Conservation (phyloP, 1,140 invertebrate genomes). For the Probaryconus sp. region DNA sequence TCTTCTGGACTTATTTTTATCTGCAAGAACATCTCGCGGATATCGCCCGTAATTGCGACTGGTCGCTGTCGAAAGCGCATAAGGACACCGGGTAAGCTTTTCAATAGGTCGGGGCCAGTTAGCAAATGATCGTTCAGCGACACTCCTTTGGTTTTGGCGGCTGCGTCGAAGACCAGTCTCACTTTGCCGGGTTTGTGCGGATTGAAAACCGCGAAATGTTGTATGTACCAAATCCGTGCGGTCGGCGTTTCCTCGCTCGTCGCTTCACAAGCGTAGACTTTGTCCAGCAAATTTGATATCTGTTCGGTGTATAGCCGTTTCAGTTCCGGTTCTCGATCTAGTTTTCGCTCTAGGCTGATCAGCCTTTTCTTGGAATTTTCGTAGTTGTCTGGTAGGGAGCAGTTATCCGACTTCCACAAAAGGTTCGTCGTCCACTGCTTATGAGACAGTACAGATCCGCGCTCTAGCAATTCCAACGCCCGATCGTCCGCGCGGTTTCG, state of each 20-base stretch:
- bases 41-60: conserved; percentile 62
- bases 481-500: too few relatives aligned
- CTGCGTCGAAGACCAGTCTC: conserved; percentile 63
- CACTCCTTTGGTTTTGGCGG: conserved; percentile 40
- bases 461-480: not conserved
- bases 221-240: conserved; percentile 61
- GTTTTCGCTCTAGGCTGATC: conserved; percentile 15
- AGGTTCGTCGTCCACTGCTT: conserved; percentile 33
- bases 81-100: conserved; percentile 59
- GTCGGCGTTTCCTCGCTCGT: not conserved
- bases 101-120: conserved; percentile 61
- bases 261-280: conserved; percentile 37
- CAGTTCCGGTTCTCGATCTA: conserved; percentile 16
- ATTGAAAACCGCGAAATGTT: conserved; percentile 63
- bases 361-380: conserved; percentile 18
- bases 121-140: conserved; percentile 61
- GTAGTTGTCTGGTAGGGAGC: conserved; percentile 20
- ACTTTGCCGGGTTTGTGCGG: conserved; percentile 57
- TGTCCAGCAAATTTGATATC: conserved; percentile 33
- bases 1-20: conserved; percentile 61
- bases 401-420: conserved; percentile 33
- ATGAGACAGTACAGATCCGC: too few relatives aligned
- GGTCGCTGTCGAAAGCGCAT: conserved; percentile 62
- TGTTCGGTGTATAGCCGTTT: conserved; percentile 6
- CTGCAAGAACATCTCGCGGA: conserved; percentile 71